Evolutionary conservation across 1,140 invertebrate species (phyloP).

Genomic region (Adelges cooleyi): DNA sequence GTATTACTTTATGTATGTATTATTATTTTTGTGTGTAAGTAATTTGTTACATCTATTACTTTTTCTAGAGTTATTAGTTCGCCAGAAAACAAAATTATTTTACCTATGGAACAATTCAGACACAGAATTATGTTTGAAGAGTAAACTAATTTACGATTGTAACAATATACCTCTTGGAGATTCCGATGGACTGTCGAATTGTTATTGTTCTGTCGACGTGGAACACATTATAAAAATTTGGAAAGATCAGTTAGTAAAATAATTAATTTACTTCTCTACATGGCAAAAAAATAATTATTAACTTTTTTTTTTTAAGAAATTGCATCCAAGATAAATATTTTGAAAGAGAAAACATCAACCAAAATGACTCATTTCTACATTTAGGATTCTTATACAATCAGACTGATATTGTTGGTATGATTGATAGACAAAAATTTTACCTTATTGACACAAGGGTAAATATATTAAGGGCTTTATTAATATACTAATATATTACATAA

Average conservation of each 20-base stretch:
- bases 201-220: slow-evolving; percentile 8
- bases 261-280: not conserved
- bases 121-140: not conserved
- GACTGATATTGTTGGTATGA: not conserved
- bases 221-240: slow-evolving; percentile 9
- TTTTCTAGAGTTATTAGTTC: slow-evolving; percentile 13
- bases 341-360: not conserved
- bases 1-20: not conserved
- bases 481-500: too few relatives aligned
- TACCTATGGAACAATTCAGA: not conserved
- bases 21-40: not conserved
- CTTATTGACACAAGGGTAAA: slow-evolving; percentile 6
- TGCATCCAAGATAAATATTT: slow-evolving; percentile 17
- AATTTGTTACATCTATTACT: not conserved
- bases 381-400: slow-evolving; percentile 3
- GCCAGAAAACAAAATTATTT: slow-evolving; percentile 13
- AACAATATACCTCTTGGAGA: not conserved
- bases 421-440: slow-evolving; percentile 1
- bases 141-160: not conserved
- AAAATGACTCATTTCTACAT: slow-evolving; percentile 13
- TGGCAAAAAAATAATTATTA: too few relatives aligned
- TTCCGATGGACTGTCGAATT: not conserved
- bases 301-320: not conserved
- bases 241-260: not conserved
- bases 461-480: too few relatives aligned